phyloP scores from a whole-genome alignment of 2,113 vertebrate species.

The Physeter macrocephalus region DNA sequence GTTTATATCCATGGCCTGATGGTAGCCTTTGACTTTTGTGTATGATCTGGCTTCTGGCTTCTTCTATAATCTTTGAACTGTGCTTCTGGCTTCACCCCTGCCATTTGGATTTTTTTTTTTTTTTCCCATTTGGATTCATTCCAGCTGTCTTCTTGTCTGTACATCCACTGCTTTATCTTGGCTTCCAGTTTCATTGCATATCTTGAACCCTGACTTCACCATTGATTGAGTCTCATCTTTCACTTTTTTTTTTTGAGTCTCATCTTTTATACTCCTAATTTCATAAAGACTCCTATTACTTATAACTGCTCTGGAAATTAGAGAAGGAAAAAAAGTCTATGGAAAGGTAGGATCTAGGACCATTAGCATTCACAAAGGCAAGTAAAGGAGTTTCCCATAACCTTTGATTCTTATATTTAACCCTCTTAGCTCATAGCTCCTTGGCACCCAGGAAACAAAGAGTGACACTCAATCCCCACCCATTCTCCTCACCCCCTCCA shows the following conservation, averaged over 20 bases:
- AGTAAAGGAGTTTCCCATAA: not conserved
- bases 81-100: not conserved
- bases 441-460: not conserved
- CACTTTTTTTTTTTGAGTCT: not conserved
- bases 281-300: not conserved
- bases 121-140: not conserved
- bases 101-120: not conserved
- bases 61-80: not conserved
- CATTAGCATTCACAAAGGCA: not conserved
- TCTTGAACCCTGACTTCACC: not conserved
- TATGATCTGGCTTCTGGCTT: not conserved
- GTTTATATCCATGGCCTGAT: not conserved
- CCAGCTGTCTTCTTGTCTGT: not conserved
- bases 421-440: not conserved
- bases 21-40: not conserved
- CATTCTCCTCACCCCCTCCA: not conserved
- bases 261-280: not conserved
- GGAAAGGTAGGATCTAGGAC: not conserved
- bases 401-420: not conserved
- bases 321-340: fast-evolving
- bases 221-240: not conserved
- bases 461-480: not conserved
- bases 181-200: not conserved
- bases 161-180: not conserved
- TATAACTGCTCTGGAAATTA: not conserved